Conservation (phyloP, 2,888 invertebrate genomes). For the Patella pellucida region DNA sequence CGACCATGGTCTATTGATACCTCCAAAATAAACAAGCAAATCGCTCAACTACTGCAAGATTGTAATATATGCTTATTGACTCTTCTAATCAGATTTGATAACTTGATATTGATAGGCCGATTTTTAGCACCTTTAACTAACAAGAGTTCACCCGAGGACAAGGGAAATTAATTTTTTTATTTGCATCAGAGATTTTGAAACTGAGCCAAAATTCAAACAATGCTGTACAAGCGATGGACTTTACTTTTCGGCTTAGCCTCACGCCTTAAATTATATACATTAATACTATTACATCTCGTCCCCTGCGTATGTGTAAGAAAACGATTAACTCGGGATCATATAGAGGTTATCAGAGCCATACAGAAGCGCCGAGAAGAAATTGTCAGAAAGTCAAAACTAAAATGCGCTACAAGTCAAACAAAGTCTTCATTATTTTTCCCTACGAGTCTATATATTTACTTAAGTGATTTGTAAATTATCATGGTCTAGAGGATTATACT, state of each 20-base stretch:
- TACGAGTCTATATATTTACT: conserved; percentile 5
- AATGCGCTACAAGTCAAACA: conserved; percentile 12
- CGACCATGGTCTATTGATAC: not conserved
- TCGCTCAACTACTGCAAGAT: not conserved
- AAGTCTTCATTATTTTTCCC: conserved; percentile 11
- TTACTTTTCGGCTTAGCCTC: conserved; percentile 10
- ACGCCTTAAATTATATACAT: conserved; percentile 10
- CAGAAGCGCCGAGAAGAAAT: not conserved
- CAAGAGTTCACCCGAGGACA: conserved; percentile 2
- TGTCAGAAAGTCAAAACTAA: conserved; percentile 10
- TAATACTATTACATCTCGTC: conserved; percentile 8
- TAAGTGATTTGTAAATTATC: conserved; percentile 5
- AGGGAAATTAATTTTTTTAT: conserved; percentile 5
- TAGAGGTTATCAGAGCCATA: conserved; percentile 6
- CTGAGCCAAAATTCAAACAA: conserved; percentile 10
- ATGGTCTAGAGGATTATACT: not conserved
- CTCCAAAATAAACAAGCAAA: not conserved
- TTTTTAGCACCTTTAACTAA: conserved; percentile 20
- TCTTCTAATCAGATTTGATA: conserved; percentile 22
- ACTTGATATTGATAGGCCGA: conserved; percentile 22
- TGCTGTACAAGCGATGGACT: not conserved
- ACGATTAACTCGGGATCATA: conserved; percentile 12
- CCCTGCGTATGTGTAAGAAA: conserved; percentile 10
- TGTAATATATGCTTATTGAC: conserved; percentile 16
- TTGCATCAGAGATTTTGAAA: conserved; percentile 6